Evolutionary conservation across 2,113 vertebrate species (phyloP), one percentile per base, ranked within the genome.

Genomic region (Loxodonta africana): DNA sequence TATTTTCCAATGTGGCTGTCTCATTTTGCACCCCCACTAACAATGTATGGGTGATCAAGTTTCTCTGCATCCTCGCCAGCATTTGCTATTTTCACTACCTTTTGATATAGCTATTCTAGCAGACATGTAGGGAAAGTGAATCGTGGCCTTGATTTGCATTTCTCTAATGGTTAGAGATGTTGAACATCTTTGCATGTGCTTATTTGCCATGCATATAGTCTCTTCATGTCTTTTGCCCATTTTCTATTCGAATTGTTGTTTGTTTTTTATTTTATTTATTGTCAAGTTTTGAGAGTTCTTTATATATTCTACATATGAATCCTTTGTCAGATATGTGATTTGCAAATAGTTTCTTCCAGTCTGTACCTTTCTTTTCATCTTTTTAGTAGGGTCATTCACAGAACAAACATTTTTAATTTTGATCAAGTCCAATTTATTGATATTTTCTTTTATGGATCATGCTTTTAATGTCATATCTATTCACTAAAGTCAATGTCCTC

Each of bases 341-440:
- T 95, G 62, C 76, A 92, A 78, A 71, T 90, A 12, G 51, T 96
- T 95, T 82, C 33, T 28, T 44, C 65, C 33, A 48, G 30, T 63
- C 71, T 46, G 14, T 9, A 44, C 23, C 26, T 83, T 37, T 7
- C 89, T 67, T 44, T 65, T 60, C 18, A 37, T 6, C 6, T 44
- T 77, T 26, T 48, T 48, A 48, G 0, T 48, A 48, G 5, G 10
- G 48, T 48, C 74, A 78, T 93, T 85, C 44, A 30, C 25, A 78
- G 30, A 30, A 26, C 53, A 48, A 78, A 90, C 33, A 78, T 90
- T 87, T 83, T 53, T 11, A n/a, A 23, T 48, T 48, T 48, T 48
- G 48, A 48, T 48, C 7, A 48, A 48, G 48, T 48, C 48, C 48
- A 48, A 7, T 87, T 53, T 69, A 18, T 69, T 25, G 3, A 37